phyloP scores from a whole-genome alignment of 2,113 vertebrate species.

The Marcusenius ussheri region DNA sequence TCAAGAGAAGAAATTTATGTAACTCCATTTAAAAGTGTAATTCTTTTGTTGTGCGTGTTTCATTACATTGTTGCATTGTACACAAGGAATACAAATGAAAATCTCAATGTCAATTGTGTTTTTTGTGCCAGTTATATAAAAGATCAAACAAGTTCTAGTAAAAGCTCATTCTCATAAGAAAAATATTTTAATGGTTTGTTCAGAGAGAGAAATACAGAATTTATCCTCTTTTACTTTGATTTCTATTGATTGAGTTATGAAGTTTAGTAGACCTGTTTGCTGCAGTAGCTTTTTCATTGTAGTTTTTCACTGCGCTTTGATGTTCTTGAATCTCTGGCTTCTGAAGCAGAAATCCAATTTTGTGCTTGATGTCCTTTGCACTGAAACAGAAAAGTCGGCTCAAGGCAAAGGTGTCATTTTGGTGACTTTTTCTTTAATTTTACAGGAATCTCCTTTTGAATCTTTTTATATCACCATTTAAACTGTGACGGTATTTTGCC shows the following conservation, averaged over 20 bases:
- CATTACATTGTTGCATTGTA: not conserved
- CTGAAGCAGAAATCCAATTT: constrained; percentile 79
- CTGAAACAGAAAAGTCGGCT: constrained; percentile 44
- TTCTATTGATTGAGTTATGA: not conserved
- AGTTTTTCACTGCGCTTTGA: constrained; percentile 54
- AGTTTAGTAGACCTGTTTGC: constrained; percentile 65
- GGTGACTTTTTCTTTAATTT: not conserved
- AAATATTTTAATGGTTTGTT: not conserved
- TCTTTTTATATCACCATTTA: not conserved
- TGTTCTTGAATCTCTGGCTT: constrained; percentile 71
- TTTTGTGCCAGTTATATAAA: not conserved
- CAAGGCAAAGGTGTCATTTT: not conserved
- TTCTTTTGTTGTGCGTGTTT: not conserved
- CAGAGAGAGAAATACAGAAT: not conserved
- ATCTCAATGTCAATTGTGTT: not conserved
- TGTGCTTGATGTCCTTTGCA: constrained; percentile 89
- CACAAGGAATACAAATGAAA: not conserved
- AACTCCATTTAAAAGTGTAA: not conserved
- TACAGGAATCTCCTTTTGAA: not conserved
- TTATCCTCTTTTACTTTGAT: not conserved
- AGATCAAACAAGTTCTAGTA: not conserved
- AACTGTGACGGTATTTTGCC: not conserved
- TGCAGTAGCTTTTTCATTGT: constrained; percentile 57
- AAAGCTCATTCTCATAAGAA: not conserved
- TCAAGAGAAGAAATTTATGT: not conserved